Evolutionary conservation across 2,797 vertebrate species (phyloP).

Genomic region (Oreochromis grahami): DNA sequence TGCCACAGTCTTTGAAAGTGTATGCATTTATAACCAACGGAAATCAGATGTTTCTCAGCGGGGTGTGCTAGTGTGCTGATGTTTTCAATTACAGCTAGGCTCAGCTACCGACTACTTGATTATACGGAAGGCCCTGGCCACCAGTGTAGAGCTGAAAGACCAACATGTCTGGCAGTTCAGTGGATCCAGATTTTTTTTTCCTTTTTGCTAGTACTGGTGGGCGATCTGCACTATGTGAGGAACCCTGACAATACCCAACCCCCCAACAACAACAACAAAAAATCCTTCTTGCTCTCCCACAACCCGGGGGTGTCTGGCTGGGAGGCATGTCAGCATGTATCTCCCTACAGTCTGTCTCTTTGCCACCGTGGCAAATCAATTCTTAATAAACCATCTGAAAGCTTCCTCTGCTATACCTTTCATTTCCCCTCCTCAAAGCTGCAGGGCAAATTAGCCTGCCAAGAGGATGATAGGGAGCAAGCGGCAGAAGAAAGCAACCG

Average conservation of each 20-base stretch:
- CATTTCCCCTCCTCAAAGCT: constrained; percentile 59
- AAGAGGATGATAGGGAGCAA: constrained; percentile 52
- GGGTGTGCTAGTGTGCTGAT: background rate
- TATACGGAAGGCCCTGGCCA: background rate
- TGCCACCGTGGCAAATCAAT: constrained; percentile 62
- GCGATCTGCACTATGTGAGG: background rate
- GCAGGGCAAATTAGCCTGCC: constrained; percentile 59
- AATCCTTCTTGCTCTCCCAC: background rate
- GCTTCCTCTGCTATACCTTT: constrained; percentile 56
- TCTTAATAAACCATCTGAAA: constrained; percentile 63
- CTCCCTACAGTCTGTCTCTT: constrained; percentile 46
- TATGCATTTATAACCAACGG: constrained; percentile 9
- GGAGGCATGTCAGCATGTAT: constrained; percentile 56
- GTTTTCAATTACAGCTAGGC: background rate
- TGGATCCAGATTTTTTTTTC: background rate
- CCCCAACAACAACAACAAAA: background rate
- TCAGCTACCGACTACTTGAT: background rate
- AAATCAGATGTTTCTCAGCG: constrained; percentile 8
- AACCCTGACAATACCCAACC: background rate
- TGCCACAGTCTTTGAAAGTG: background rate
- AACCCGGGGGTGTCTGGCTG: constrained; percentile 49
- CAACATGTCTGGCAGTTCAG: background rate
- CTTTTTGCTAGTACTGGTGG: background rate
- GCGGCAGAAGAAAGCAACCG: constrained; percentile 41
- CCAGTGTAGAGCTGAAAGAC: background rate